These are phyloP conservation scores for Lonchura striata DNA, from an alignment of 2,113 vertebrate genomes.

Conservation along the genomic window DNA sequence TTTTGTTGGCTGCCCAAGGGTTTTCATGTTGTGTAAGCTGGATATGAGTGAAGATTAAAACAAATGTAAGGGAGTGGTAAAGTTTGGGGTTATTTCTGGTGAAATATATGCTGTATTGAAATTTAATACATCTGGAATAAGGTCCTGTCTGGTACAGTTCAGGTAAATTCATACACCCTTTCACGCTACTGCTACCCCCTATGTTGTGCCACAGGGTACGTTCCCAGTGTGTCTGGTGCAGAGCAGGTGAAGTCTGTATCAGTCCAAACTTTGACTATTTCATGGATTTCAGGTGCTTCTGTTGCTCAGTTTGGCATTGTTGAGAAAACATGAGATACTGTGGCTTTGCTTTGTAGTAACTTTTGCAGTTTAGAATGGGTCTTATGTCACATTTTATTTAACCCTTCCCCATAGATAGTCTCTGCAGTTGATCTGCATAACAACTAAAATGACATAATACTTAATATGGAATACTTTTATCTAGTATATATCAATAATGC, in stretches of 20 bases:
- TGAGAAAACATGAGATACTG: neutral
- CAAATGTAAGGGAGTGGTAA: neutral
- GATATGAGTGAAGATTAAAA: neutral
- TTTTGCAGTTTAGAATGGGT: neutral
- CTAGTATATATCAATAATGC: neutral
- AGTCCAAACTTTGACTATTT: neutral
- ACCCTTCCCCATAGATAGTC: no score
- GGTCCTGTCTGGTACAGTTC: neutral
- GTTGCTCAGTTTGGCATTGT: neutral
- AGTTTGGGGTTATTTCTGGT: neutral
- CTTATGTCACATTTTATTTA: neutral
- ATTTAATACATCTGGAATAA: neutral
- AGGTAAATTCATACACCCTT: neutral
- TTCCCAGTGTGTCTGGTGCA: neutral
- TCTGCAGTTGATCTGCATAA: neutral
- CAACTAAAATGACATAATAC: neutral
- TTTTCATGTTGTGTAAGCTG: neutral
- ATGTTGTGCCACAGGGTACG: accelerated
- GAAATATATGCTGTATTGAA: neutral
- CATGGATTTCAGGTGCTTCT: neutral
- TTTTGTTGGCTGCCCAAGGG: neutral
- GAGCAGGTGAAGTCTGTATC: neutral
- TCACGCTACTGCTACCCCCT: neutral
- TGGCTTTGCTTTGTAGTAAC: neutral
- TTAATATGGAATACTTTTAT: neutral